Evolutionary conservation across 1,140 invertebrate genomes (phyloP).

Genomic region (Trichoplusia ni): DNA sequence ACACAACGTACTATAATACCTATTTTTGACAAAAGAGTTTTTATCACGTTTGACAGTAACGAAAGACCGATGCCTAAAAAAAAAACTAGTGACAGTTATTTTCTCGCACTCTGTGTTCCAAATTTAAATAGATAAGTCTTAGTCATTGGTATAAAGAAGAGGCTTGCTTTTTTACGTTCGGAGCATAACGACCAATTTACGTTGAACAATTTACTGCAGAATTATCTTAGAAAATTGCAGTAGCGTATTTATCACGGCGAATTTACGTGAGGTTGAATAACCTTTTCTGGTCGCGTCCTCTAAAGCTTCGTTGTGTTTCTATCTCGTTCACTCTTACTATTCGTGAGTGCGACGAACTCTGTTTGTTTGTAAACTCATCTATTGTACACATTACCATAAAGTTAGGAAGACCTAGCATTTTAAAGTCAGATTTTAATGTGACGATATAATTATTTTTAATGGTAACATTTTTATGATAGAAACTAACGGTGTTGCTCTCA

Average conservation of each 20-base stretch:
- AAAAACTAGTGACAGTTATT: no score
- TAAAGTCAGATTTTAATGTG: no score
- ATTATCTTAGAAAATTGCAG: conserved; percentile 49
- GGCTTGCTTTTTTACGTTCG: not conserved
- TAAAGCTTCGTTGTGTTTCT: conserved; percentile 31
- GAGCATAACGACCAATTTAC: not conserved
- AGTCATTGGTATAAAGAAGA: no score
- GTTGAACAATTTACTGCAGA: conserved; percentile 23
- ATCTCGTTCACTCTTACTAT: conserved; percentile 41
- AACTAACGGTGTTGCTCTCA: not conserved
- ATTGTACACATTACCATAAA: conserved; percentile 43
- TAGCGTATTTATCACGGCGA: conserved; percentile 49
- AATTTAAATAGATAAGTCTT: no score
- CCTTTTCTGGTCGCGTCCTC: conserved; percentile 55
- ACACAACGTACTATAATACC: no score
- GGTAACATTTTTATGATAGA: no score
- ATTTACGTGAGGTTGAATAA: conserved; percentile 61
- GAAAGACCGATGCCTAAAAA: no score
- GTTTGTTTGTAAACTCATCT: conserved; percentile 72
- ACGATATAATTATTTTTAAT: no score
- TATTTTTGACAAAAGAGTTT: no score
- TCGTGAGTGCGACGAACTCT: conserved; percentile 52
- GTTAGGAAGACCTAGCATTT: conserved; percentile 1
- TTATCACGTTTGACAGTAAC: no score
- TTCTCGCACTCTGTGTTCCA: no score